These are phyloP conservation scores for Casuarius casuarius DNA, from an alignment of 2,113 vertebrate genomes.

Conservation along the genomic window DNA sequence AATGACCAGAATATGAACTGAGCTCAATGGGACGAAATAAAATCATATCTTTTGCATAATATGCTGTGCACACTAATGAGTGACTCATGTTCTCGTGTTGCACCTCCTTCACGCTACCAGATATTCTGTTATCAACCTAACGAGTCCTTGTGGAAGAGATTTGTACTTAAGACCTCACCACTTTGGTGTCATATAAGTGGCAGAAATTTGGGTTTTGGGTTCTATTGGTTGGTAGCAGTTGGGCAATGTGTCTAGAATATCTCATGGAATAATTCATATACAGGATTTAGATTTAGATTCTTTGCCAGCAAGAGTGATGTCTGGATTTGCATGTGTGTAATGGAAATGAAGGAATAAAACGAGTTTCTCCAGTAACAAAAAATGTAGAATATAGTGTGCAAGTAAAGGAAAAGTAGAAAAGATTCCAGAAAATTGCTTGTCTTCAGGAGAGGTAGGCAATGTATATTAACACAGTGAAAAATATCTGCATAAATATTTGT, in stretches of 20 bases:
- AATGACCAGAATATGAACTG: neutral
- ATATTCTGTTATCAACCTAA: neutral
- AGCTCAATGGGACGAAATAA: neutral
- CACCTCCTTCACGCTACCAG: neutral
- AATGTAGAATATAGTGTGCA: neutral
- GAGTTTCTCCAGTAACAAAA: neutral
- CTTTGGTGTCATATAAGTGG: neutral
- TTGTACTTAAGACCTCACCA: neutral
- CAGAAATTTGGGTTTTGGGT: neutral
- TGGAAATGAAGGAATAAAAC: neutral
- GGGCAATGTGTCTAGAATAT: neutral
- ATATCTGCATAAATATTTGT: neutral
- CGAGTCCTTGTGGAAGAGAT: neutral
- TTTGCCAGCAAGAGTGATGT: neutral
- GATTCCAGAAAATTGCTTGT: neutral
- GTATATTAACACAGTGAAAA: neutral
- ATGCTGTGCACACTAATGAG: neutral
- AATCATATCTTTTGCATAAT: neutral
- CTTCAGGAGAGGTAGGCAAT: neutral
- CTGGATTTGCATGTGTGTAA: neutral
- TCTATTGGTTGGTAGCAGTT: neutral
- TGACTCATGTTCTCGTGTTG: too few species aligned
- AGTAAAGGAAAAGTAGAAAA: neutral
- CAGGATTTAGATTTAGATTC: neutral
- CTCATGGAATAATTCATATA: neutral